A percentile compares a stretch with the other conserved stretches of the same genome.
Conservation (phyloP, 2,888 invertebrate species). For the Tolmerus cingulatus region DNA sequence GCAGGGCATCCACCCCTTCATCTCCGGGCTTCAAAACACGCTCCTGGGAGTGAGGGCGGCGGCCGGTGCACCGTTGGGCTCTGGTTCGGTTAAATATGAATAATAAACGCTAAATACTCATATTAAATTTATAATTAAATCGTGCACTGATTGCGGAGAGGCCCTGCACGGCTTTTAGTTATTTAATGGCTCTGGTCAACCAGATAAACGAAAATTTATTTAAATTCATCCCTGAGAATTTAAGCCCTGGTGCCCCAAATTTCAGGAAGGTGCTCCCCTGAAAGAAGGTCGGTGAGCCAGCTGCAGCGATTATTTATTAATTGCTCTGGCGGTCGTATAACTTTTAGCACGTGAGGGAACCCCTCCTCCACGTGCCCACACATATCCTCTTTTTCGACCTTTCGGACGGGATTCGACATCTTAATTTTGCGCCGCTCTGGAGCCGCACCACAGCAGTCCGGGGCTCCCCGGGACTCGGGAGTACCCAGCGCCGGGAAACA, state of each 20-base stretch:
- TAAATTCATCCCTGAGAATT: constrained; percentile 8
- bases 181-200: constrained; percentile 32
- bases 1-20: background rate
- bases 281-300: background rate
- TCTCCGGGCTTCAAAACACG: background rate
- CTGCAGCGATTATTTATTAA: background rate
- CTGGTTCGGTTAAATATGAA: constrained; percentile 20
- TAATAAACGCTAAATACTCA: constrained; percentile 36
- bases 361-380: background rate
- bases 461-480: background rate
- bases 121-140: constrained; percentile 35
- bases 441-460: background rate
- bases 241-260: background rate
- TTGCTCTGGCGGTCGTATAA: background rate
- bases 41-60: background rate
- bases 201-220: constrained; percentile 21
- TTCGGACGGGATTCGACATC: background rate
- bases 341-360: background rate
- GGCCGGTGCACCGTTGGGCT: background rate
- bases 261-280: background rate
- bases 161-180: background rate
- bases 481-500: background rate
- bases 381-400: background rate
- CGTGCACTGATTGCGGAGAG: constrained; percentile 6
- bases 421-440: background rate